phyloP scores from a whole-genome alignment of 2,797 vertebrate genomes.

The Decapterus maruadsi region DNA sequence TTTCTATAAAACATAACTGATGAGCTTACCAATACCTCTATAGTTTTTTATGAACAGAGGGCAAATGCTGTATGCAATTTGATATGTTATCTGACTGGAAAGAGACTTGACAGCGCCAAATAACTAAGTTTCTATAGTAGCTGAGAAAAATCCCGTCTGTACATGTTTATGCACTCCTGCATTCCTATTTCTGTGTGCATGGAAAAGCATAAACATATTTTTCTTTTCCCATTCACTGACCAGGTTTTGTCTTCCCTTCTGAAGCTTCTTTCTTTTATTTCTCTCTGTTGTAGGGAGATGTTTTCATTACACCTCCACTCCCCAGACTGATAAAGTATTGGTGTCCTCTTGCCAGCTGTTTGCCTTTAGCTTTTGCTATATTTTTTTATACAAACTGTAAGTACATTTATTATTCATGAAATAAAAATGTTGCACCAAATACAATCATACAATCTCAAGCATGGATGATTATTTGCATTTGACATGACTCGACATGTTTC shows the following conservation, averaged over 20 bases:
- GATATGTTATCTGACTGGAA: slow-evolving; percentile 31
- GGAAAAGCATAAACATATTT: slow-evolving; percentile 40
- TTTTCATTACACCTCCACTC: slow-evolving; percentile 25
- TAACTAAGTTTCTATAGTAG: slow-evolving; percentile 18
- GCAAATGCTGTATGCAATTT: slow-evolving; percentile 57
- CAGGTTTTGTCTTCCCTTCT: slow-evolving; percentile 31
- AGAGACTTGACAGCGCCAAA: slow-evolving; percentile 35
- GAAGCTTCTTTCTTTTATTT: slow-evolving; percentile 28
- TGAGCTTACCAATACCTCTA: slow-evolving; percentile 60
- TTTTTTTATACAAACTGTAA: slow-evolving; percentile 91
- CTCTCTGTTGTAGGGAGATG: slow-evolving; percentile 53
- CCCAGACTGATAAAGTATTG: slow-evolving; percentile 43
- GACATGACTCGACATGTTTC: background rate
- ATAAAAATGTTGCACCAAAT: slow-evolving; percentile 90
- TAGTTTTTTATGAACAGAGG: slow-evolving; percentile 48
- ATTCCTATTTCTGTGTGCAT: background rate
- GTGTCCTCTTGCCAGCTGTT: slow-evolving; percentile 64
- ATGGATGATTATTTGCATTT: slow-evolving; percentile 30
- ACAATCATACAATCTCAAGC: slow-evolving; percentile 35
- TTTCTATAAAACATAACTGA: slow-evolving; percentile 38
- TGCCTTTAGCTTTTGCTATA: slow-evolving; percentile 84
- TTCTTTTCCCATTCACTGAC: slow-evolving; percentile 18
- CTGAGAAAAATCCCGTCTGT: slow-evolving; percentile 12
- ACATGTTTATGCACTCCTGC: slow-evolving; percentile 8
- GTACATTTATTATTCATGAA: slow-evolving; percentile 89